A percentile compares a stretch with the other conserved stretches of the same genome.
phyloP scores from a whole-genome alignment of 2,113 vertebrate species.

The Phainopepla nitens region DNA sequence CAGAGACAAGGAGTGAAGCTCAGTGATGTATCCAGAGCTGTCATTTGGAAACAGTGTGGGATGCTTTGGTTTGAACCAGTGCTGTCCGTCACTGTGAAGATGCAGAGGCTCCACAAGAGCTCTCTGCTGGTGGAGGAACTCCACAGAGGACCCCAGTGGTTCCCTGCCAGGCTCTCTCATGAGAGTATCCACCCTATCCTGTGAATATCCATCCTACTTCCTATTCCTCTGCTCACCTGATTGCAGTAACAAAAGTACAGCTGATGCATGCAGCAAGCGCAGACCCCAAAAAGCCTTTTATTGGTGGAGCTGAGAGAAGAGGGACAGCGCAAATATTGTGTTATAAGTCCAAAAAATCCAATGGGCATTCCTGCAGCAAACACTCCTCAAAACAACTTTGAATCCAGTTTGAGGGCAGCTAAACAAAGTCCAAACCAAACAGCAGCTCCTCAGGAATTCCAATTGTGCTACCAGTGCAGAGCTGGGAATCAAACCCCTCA shows the following conservation, averaged over 20 bases:
- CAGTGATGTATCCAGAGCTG: background rate
- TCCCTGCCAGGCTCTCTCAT: background rate
- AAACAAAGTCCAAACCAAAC: background rate
- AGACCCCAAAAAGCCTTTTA: background rate
- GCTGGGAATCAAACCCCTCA: background rate
- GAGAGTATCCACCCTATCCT: background rate
- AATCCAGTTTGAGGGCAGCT: background rate
- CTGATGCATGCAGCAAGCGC: background rate
- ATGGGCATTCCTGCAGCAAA: background rate
- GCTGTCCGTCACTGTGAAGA: rapidly evolving
- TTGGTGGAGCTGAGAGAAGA: background rate
- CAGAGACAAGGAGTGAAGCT: background rate
- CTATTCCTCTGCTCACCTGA: background rate
- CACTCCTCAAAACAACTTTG: background rate
- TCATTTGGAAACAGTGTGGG: background rate
- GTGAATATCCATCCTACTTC: background rate
- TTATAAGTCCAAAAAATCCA: background rate
- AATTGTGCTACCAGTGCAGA: background rate
- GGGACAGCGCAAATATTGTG: background rate
- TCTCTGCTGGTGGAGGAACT: background rate
- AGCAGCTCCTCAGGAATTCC: background rate
- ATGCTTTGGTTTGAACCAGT: background rate
- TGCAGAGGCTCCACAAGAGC: background rate
- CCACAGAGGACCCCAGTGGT: rapidly evolving
- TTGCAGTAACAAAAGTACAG: background rate